These are phyloP conservation scores for Ophiothrix spiculata DNA, from an alignment of 35 echinoderm and acorn worm genomes.

Conservation along the genomic window DNA sequence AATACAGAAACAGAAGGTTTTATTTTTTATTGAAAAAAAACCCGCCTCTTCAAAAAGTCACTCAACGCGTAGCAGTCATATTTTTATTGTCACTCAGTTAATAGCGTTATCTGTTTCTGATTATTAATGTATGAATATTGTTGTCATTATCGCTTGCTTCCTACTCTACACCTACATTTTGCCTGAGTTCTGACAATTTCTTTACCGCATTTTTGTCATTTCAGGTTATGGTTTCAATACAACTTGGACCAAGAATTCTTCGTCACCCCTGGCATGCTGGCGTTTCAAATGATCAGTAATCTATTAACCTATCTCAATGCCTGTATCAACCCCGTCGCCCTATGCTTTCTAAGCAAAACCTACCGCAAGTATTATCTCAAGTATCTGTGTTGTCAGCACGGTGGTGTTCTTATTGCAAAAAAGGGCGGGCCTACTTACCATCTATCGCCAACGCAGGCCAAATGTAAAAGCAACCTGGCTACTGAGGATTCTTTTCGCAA, in stretches of 20 bases:
- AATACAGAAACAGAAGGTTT: too few species aligned
- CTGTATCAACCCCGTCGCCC: constrained; percentile 80
- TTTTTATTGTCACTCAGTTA: too few species aligned
- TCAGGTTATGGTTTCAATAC: constrained; percentile 65
- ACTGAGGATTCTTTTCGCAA: constrained; percentile 49
- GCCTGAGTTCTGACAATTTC: too few species aligned
- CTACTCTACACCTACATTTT: too few species aligned
- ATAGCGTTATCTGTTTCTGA: too few species aligned
- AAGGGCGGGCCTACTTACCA: constrained; percentile 46
- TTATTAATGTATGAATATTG: too few species aligned
- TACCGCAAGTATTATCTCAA: constrained; percentile 68
- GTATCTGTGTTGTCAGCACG: constrained; percentile 59
- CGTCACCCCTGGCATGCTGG: constrained; percentile 21
- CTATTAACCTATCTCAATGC: constrained; percentile 66
- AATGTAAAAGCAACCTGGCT: constrained; percentile 24
- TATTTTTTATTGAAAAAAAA: too few species aligned
- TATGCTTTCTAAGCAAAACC: constrained; percentile 84
- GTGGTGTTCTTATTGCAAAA: neutral
- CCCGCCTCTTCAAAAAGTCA: too few species aligned
- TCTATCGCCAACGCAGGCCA: constrained; percentile 22
- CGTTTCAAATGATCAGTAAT: constrained; percentile 38
- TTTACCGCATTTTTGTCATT: constrained; percentile 14
- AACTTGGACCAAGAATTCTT: constrained; percentile 22
- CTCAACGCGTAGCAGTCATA: too few species aligned
- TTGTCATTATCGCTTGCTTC: too few species aligned